These are phyloP conservation scores for Harlomillsia oculata DNA, from an alignment of 1,140 invertebrate genomes.

Conservation along the genomic window DNA sequence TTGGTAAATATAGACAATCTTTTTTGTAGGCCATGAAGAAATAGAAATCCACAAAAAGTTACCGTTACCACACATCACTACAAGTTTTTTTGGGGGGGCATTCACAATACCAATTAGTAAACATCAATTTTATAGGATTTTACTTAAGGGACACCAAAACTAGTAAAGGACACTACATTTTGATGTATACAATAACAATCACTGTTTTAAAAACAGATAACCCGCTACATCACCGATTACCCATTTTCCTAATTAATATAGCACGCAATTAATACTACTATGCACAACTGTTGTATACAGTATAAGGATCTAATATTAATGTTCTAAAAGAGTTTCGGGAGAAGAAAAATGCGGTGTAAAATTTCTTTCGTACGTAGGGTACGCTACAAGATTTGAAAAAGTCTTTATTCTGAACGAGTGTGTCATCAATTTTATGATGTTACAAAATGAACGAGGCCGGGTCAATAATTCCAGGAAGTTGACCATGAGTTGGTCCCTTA, in stretches of 20 bases:
- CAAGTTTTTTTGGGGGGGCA: too few relatives aligned
- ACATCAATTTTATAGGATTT: too few relatives aligned
- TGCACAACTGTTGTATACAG: not conserved
- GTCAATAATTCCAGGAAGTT: slow-evolving; percentile 6
- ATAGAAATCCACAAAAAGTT: too few relatives aligned
- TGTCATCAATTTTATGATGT: slow-evolving; percentile 1
- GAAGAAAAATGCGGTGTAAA: not conserved
- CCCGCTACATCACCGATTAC: too few relatives aligned
- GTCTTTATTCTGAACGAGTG: not conserved
- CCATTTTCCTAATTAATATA: too few relatives aligned
- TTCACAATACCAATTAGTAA: too few relatives aligned
- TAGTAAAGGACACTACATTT: too few relatives aligned
- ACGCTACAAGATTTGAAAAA: not conserved
- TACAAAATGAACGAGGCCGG: slow-evolving; percentile 8
- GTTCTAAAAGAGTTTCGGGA: not conserved
- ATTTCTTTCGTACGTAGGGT: not conserved
- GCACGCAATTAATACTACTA: not conserved
- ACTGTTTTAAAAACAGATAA: too few relatives aligned
- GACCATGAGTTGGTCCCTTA: slow-evolving; percentile 10
- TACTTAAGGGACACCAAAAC: too few relatives aligned
- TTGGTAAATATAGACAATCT: not conserved
- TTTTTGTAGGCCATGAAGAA: not conserved
- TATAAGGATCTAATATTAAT: not conserved
- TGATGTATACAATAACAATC: too few relatives aligned
- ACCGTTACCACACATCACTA: too few relatives aligned